Percentiles rank a stretch among this genome's conserved stretches.
phyloP scores from a whole-genome alignment of 2,113 vertebrate species.

The Xiphophorus maculatus region DNA sequence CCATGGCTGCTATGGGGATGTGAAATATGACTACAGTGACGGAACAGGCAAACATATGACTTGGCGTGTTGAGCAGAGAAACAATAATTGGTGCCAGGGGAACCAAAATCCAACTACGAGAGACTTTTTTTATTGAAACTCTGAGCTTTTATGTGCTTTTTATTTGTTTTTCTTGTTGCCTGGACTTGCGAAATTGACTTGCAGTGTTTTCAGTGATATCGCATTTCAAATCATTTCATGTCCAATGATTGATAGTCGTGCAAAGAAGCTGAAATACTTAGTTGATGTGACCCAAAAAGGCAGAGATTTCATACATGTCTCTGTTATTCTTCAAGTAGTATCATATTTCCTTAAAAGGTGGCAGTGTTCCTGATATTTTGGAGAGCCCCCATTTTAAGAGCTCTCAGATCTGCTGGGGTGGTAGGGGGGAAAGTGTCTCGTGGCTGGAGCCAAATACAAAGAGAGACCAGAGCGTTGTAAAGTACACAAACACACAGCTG shows the following conservation, averaged over 20 bases:
- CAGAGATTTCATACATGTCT: constrained; percentile 31
- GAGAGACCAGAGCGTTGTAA: constrained; percentile 71
- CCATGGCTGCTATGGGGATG: constrained; percentile 34
- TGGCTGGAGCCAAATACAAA: constrained; percentile 57
- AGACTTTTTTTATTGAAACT: constrained; percentile 18
- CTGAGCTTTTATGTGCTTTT: constrained; percentile 1
- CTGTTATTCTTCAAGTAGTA: constrained; percentile 43
- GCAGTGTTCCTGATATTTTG: constrained; percentile 49
- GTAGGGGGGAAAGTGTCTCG: constrained; percentile 56
- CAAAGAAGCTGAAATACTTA: background rate
- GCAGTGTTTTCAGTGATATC: background rate
- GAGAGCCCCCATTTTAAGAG: constrained; percentile 53
- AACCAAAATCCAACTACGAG: constrained; percentile 7
- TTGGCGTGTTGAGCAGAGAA: constrained; percentile 44
- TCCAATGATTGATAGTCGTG: constrained; percentile 12
- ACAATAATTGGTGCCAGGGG: constrained; percentile 29
- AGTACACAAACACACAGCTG: constrained; percentile 78
- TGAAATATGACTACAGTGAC: constrained; percentile 64
- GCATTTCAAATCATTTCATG: background rate
- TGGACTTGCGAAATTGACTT: background rate
- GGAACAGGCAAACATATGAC: constrained; percentile 52
- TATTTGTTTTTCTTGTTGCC: background rate
- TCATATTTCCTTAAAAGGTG: constrained; percentile 66
- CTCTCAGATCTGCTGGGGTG: constrained; percentile 64
- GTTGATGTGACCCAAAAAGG: constrained; percentile 1